Evolutionary conservation across 2,888 invertebrate species (phyloP), one percentile per base, ranked within the genome.

Genomic region (Athripsodes cinereus): DNA sequence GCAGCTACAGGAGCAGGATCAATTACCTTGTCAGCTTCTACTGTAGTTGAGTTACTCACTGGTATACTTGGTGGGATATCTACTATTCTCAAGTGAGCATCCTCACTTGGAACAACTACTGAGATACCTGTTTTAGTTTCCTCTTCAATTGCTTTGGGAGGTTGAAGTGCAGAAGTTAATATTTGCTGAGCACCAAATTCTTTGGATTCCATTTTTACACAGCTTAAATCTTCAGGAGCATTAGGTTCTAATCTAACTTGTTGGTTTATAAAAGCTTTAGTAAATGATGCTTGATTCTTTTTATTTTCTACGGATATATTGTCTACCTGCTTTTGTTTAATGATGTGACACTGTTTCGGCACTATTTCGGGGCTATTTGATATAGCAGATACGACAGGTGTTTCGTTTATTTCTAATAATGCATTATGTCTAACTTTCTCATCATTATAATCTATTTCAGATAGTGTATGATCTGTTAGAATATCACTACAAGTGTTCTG

Each of bases 371-470:
- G 85, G 66, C 83, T 84, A 68, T 86, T 84, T 57, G 84, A 81
- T 74, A 84, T 84, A 62, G 87, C 87, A 62, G 87, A 87, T 57
- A 87, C 87, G 64, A 87, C 80, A 48, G 87, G 87, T 22, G 85
- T 83, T 67, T 77, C 77, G 19, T 53, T 47, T n/a, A 50, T 40
- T 16, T 57, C 57, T 22, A 5, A 22, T 5, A 53, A 21, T 22
- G 35, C 53, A 49, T 53, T 57, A 22, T 49, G 53, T 67, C 63
- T 72, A 69, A 61, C 69, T 31, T 52, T 35, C 10, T 57, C 51
- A 1, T 57, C 57, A 26, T 52, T 51, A 34, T 6, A n/a, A 11
- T 47, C 57, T 6, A 51, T 6, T 8, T 34, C 13, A 16, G 54
- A 18, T 19, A 34, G 26, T 22, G 16, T 49, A 22, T 40, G 18